Evolutionary conservation across 2,113 vertebrate genomes (phyloP).

Genomic region (Pituophis catenifer): DNA sequence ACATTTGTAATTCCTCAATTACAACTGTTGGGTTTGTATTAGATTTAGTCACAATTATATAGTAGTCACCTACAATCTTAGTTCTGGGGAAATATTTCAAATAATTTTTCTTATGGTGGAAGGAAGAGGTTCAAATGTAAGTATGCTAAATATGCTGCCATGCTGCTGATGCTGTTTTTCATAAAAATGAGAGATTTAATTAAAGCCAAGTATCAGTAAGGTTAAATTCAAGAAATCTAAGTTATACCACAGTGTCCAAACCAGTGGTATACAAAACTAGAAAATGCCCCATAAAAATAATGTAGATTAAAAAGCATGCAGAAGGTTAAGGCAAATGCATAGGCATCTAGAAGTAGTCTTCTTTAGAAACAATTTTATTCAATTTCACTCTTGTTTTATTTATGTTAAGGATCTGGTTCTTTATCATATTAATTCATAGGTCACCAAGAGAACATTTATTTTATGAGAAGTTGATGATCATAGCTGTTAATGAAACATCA

Average conservation of each 20-base stretch:
- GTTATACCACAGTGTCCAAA: conserved; percentile 1
- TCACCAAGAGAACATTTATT: background rate
- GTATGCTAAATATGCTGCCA: background rate
- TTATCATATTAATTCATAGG: background rate
- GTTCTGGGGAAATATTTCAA: background rate
- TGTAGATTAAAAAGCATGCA: conserved; percentile 41
- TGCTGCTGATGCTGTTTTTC: background rate
- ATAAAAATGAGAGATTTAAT: background rate
- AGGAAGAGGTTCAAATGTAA: background rate
- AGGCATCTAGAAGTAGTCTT: conserved; percentile 51
- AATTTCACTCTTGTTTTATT: background rate
- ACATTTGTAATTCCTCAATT: background rate
- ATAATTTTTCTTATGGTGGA: background rate
- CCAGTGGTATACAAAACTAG: background rate
- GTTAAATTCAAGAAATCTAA: background rate
- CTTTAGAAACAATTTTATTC: conserved; percentile 58
- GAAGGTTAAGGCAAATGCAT: conserved; percentile 6
- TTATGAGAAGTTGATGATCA: background rate
- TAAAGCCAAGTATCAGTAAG: conserved; percentile 28
- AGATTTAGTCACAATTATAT: background rate
- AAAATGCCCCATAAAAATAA: conserved; percentile 35
- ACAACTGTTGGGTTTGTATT: background rate
- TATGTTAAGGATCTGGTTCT: background rate
- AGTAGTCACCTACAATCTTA: background rate
- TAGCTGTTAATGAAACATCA: background rate